These are phyloP conservation scores for Eledona agricola DNA, from an alignment of 2,888 invertebrate species.

Conservation along the genomic window DNA sequence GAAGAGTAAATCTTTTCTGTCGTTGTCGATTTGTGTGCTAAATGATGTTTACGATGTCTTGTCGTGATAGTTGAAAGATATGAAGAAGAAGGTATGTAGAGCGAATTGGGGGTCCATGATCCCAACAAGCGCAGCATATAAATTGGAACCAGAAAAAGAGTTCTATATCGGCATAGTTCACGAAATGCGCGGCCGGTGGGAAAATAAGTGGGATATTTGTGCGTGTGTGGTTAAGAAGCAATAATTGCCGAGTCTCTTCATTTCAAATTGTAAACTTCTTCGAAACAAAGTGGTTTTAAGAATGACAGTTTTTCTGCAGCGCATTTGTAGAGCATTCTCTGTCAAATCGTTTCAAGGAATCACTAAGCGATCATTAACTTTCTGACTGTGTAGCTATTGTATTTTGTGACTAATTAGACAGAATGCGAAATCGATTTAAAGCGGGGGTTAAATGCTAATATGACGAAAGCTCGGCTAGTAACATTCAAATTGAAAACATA, in stretches of 20 bases:
- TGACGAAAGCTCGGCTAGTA: slow-evolving; percentile 32
- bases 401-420: slow-evolving; percentile 49
- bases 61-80: too few species aligned
- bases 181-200: slow-evolving; percentile 34
- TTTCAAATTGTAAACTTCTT: slow-evolving; percentile 41
- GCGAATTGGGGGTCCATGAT: not conserved
- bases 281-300: slow-evolving; percentile 45
- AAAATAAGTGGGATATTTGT: slow-evolving; percentile 46
- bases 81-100: too few species aligned
- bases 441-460: slow-evolving; percentile 35
- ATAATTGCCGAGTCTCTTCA: slow-evolving; percentile 42
- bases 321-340: slow-evolving; percentile 41
- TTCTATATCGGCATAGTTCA: slow-evolving; percentile 29
- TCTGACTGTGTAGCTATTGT: slow-evolving; percentile 46
- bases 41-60: too few species aligned
- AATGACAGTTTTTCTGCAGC: slow-evolving; percentile 44
- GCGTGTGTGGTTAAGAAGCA: slow-evolving; percentile 46
- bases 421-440: slow-evolving; percentile 37
- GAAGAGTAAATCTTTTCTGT: too few species aligned
- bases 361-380: slow-evolving; percentile 47
- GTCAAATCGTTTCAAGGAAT: slow-evolving; percentile 52
- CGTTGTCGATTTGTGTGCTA: too few species aligned
- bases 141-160: slow-evolving; percentile 17
- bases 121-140: not conserved
- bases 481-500: slow-evolving; percentile 36